phyloP scores from a whole-genome alignment of 2,888 invertebrate species.

The Arge pagana region DNA sequence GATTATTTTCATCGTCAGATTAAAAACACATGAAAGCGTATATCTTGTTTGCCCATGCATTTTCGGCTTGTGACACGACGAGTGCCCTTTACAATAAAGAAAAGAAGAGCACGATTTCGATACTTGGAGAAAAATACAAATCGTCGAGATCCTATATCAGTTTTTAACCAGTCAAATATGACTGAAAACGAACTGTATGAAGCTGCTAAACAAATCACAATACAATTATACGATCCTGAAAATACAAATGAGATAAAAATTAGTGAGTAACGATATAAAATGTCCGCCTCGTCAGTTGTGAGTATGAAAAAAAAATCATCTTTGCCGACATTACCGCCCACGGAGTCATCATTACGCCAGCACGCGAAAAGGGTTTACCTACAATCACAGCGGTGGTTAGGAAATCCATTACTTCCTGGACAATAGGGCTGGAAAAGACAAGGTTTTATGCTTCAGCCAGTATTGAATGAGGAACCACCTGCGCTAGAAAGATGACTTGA shows the following conservation, averaged over 20 bases:
- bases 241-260: background rate
- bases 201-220: slow-evolving; percentile 12
- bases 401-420: slow-evolving; percentile 27
- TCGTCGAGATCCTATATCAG: background rate
- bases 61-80: slow-evolving; percentile 25
- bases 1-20: slow-evolving; percentile 18
- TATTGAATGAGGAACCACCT: slow-evolving; percentile 20
- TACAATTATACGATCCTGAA: slow-evolving; percentile 11
- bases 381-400: slow-evolving; percentile 23
- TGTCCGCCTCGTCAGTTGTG: background rate
- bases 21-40: slow-evolving; percentile 19
- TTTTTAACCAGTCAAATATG: background rate
- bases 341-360: slow-evolving; percentile 13
- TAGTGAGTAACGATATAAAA: slow-evolving; percentile 8
- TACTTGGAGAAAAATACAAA: slow-evolving; percentile 17
- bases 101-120: slow-evolving; percentile 17
- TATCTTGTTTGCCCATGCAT: slow-evolving; percentile 20
- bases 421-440: slow-evolving; percentile 31
- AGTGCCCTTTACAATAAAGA: slow-evolving; percentile 26
- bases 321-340: slow-evolving; percentile 23
- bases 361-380: slow-evolving; percentile 15
- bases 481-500: slow-evolving; percentile 6
- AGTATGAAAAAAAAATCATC: slow-evolving; percentile 4
- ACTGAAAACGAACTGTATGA: slow-evolving; percentile 8
- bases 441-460: slow-evolving; percentile 23